Evolutionary conservation across 1,140 invertebrate genomes (phyloP).

Genomic region (Drosophila ananassae): DNA sequence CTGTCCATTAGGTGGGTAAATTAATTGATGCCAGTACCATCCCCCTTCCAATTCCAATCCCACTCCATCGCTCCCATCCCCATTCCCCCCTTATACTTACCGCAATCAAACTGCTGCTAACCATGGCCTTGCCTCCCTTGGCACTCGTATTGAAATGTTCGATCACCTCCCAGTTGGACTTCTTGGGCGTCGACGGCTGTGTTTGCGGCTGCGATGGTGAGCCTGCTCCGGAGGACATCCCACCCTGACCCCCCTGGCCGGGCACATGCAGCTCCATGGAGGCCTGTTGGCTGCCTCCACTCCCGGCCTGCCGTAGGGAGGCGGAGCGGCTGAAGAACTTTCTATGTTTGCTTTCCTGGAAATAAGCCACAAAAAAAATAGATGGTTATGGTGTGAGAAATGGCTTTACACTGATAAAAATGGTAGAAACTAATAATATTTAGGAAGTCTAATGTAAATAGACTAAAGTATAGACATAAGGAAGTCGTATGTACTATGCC

Average conservation of each 20-base stretch:
- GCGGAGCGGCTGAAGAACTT: constrained; percentile 82
- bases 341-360: constrained; percentile 58
- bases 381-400: background rate
- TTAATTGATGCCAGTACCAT: constrained; percentile 68
- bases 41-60: background rate
- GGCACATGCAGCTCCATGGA: constrained; percentile 80
- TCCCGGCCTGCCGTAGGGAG: constrained; percentile 77
- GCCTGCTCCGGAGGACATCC: constrained; percentile 39
- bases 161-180: constrained; percentile 95
- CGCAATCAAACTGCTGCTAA: constrained; percentile 85
- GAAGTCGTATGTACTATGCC: too few species aligned
- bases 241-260: constrained; percentile 48
- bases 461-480: too few species aligned
- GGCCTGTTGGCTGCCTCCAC: constrained; percentile 56
- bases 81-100: constrained; percentile 78
- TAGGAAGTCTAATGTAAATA: too few species aligned
- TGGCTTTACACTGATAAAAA: constrained; percentile 1
- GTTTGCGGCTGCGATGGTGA: constrained; percentile 83
- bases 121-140: constrained; percentile 84
- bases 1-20: constrained; percentile 70
- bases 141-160: constrained; percentile 89
- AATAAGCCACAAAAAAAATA: constrained; percentile 6
- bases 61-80: background rate
- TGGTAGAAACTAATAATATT: background rate
- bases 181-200: constrained; percentile 87